Conservation (phyloP, 1,140 invertebrate genomes). For the Magallana angulata region DNA sequence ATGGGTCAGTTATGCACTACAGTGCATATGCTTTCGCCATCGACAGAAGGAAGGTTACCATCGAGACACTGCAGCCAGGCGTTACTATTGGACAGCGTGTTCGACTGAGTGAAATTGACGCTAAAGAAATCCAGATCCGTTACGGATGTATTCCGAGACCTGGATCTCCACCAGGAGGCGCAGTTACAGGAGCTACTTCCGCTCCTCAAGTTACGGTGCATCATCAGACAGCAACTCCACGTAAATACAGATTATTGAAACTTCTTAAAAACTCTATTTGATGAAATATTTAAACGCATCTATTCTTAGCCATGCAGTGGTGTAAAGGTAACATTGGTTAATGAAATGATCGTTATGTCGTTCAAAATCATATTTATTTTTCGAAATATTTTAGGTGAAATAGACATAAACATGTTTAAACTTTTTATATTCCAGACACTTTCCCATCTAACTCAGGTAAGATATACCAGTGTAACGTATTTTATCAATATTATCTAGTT, state of each 20-base stretch:
- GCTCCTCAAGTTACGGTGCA: background rate
- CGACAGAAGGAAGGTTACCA: constrained; percentile 80
- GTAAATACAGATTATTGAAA: background rate
- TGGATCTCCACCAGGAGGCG: background rate
- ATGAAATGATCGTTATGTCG: no score
- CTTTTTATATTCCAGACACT: constrained; percentile 2
- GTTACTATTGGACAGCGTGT: constrained; percentile 66
- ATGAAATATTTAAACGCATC: no score
- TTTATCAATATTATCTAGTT: no score
- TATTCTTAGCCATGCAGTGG: no score
- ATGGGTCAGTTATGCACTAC: constrained; percentile 96
- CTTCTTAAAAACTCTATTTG: no score
- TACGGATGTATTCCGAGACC: constrained; percentile 61
- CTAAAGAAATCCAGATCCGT: constrained; percentile 64
- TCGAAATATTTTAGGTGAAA: background rate
- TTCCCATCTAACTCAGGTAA: constrained; percentile 36
- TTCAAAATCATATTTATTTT: background rate
- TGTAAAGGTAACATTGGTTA: no score
- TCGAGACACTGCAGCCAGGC: constrained; percentile 71
- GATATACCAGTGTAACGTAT: background rate
- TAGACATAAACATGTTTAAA: background rate
- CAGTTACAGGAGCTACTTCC: constrained; percentile 7
- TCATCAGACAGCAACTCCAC: constrained; percentile 34
- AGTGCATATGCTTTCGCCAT: constrained; percentile 93
- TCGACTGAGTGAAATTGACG: constrained; percentile 60